phyloP scores from a whole-genome alignment of 2,797 vertebrate species.

The Falco novaeseelandiae region DNA sequence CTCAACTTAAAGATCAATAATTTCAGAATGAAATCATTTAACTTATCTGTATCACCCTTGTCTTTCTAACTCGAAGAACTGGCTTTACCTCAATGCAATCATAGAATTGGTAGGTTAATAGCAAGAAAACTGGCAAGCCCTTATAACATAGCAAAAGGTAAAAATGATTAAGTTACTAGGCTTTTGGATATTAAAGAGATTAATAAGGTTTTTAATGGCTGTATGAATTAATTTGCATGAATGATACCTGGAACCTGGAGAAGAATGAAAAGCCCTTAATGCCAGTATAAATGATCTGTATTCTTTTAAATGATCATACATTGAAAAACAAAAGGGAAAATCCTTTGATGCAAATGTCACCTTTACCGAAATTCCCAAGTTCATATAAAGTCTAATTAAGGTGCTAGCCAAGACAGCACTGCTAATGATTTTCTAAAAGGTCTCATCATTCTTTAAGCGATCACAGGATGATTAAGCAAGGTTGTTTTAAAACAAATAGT shows the following conservation, averaged over 20 bases:
- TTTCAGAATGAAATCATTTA: slow-evolving; percentile 61
- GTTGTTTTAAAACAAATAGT: slow-evolving; percentile 71
- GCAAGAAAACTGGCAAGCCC: slow-evolving; percentile 71
- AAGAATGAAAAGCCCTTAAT: slow-evolving; percentile 47
- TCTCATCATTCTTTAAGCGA: slow-evolving; percentile 72
- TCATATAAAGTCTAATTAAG: slow-evolving; percentile 58
- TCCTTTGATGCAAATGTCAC: slow-evolving; percentile 69
- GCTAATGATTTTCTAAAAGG: slow-evolving; percentile 72
- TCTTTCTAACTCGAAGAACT: slow-evolving; percentile 58
- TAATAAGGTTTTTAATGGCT: slow-evolving; percentile 72
- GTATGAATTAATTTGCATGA: slow-evolving; percentile 73
- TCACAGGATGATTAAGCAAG: slow-evolving; percentile 66
- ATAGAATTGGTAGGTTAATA: slow-evolving; percentile 67
- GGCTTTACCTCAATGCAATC: slow-evolving; percentile 60
- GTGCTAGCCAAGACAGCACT: slow-evolving; percentile 39
- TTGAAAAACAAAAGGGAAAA: slow-evolving; percentile 65
- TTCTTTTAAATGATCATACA: slow-evolving; percentile 69
- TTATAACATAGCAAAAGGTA: slow-evolving; percentile 60
- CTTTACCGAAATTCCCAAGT: slow-evolving; percentile 67
- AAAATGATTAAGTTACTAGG: slow-evolving; percentile 68
- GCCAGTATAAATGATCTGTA: slow-evolving; percentile 57
- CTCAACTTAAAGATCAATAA: slow-evolving; percentile 63
- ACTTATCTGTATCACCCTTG: slow-evolving; percentile 55
- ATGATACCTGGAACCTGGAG: slow-evolving; percentile 59
- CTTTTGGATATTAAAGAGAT: slow-evolving; percentile 71